Evolutionary conservation across 2,888 invertebrate species (phyloP).

Genomic region (Galerucella calmariensis): DNA sequence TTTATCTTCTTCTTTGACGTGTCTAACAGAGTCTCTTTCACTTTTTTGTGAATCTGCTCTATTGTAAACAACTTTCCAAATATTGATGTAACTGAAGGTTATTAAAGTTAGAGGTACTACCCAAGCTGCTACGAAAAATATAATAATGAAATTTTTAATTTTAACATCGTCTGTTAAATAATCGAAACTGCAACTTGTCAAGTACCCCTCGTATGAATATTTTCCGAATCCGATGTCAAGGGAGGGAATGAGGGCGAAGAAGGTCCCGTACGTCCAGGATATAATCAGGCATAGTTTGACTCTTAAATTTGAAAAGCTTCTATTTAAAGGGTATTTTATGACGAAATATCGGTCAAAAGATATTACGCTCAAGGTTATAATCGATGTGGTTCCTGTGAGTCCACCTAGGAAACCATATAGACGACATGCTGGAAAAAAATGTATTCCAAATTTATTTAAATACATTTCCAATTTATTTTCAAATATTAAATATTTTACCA

Average conservation of each 20-base stretch:
- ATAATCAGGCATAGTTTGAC: constrained; percentile 71
- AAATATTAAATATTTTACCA: constrained; percentile 46
- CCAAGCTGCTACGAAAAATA: constrained; percentile 82
- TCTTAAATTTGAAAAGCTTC: constrained; percentile 72
- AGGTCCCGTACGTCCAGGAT: constrained; percentile 79
- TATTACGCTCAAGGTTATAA: constrained; percentile 82
- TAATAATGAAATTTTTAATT: constrained; percentile 77
- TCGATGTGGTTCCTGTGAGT: constrained; percentile 83
- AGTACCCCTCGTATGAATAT: constrained; percentile 86
- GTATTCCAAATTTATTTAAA: too few species aligned
- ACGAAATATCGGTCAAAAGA: constrained; percentile 86
- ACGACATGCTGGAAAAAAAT: constrained; percentile 73
- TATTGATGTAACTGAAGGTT: constrained; percentile 78
- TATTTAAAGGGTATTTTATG: constrained; percentile 80
- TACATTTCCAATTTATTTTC: too few species aligned
- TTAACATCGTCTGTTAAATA: constrained; percentile 76
- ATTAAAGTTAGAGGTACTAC: constrained; percentile 78
- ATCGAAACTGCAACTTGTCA: constrained; percentile 88
- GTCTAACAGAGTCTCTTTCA: constrained; percentile 64
- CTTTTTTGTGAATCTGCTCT: constrained; percentile 24
- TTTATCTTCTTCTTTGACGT: constrained; percentile 73
- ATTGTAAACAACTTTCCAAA: constrained; percentile 72
- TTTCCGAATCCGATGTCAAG: constrained; percentile 76
- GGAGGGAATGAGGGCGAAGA: constrained; percentile 78
- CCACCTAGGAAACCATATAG: constrained; percentile 86